phyloP scores from a whole-genome alignment of 2,113 vertebrate genomes.

The Corapipo altera region DNA sequence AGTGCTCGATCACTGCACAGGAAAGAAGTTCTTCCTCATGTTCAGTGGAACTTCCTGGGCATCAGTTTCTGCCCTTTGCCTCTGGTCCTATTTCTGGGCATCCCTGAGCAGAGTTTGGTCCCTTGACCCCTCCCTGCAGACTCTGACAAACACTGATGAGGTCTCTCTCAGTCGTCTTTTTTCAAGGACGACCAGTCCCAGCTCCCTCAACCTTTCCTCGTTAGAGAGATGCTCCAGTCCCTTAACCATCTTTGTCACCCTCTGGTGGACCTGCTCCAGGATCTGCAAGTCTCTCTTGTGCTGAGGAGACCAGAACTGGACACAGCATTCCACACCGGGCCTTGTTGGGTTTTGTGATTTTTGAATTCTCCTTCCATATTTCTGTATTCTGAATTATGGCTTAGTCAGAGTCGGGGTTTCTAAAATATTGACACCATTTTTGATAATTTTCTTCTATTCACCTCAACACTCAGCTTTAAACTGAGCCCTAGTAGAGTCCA shows the following conservation, averaged over 20 bases:
- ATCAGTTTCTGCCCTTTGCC: neutral
- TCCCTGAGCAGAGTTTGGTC: neutral
- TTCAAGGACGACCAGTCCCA: neutral
- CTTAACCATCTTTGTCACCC: neutral
- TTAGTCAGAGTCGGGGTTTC: neutral
- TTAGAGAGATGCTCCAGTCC: neutral
- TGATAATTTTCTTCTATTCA: neutral
- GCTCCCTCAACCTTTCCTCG: neutral
- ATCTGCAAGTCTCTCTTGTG: neutral
- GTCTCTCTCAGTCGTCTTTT: neutral
- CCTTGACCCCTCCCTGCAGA: neutral
- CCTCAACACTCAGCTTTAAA: neutral
- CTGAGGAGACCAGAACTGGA: neutral
- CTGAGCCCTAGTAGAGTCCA: neutral
- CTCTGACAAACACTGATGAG: neutral
- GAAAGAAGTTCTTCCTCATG: neutral
- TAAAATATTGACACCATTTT: neutral
- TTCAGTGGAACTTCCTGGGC: neutral
- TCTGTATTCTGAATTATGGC: neutral
- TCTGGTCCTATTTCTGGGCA: neutral
- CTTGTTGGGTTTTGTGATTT: neutral
- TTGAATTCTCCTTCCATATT: neutral
- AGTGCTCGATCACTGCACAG: neutral
- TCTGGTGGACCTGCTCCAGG: neutral
- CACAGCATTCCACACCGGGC: neutral